phyloP scores from a whole-genome alignment of 2,113 vertebrate species.

The Ciconia maguari region DNA sequence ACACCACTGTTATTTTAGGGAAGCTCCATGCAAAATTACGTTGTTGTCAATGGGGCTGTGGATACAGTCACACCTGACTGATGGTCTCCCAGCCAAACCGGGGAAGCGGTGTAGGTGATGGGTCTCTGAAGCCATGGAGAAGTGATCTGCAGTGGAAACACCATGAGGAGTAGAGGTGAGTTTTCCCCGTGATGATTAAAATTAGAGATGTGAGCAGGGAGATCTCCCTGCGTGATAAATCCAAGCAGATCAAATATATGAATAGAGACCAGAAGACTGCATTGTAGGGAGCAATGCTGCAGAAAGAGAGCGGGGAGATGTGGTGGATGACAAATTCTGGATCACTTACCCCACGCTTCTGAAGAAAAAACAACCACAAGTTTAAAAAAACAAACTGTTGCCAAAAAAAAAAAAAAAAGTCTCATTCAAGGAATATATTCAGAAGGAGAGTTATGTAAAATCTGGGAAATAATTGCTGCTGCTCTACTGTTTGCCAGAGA shows the following conservation, averaged over 20 bases:
- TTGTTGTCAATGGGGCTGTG: background rate
- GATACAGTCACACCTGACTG: background rate
- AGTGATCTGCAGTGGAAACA: background rate
- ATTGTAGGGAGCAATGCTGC: background rate
- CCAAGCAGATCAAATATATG: background rate
- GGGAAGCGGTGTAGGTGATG: background rate
- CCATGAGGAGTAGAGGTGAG: background rate
- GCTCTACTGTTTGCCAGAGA: background rate
- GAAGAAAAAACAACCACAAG: background rate
- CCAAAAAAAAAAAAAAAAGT: background rate
- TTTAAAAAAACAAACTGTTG: background rate
- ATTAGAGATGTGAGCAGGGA: background rate
- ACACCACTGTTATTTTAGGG: background rate
- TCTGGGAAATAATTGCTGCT: background rate
- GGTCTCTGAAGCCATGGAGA: background rate
- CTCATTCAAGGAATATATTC: background rate
- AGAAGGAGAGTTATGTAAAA: background rate
- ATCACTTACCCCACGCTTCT: fast-evolving
- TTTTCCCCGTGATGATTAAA: background rate
- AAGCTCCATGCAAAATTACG: background rate
- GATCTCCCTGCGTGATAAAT: background rate
- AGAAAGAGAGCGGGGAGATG: background rate
- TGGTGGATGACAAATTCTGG: background rate
- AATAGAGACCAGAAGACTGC: background rate
- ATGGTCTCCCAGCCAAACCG: background rate